Percentiles rank a stretch among this genome's conserved stretches.
Conservation (phyloP, 2,113 vertebrate genomes). For the Benitochromis conjunctus region DNA sequence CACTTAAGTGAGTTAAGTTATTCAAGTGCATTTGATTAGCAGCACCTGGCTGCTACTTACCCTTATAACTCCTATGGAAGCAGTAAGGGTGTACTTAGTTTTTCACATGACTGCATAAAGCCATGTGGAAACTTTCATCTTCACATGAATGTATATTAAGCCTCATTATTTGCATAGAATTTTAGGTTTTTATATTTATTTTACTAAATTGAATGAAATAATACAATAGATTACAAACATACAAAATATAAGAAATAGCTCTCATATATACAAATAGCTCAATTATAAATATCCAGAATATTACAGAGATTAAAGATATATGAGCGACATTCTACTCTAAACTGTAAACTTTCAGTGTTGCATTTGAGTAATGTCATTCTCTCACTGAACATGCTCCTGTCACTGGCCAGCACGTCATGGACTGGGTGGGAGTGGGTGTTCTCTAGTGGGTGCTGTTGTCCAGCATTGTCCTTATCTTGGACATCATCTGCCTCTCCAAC, state of each 20-base stretch:
- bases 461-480: not conserved
- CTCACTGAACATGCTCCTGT: not conserved
- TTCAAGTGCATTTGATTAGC: not conserved
- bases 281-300: not conserved
- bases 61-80: not conserved
- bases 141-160: not conserved
- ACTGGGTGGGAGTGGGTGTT: not conserved
- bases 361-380: not conserved
- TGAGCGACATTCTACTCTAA: not conserved
- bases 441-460: not conserved
- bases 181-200: not conserved
- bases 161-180: not conserved
- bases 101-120: not conserved
- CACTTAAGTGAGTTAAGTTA: not conserved
- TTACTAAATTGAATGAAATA: not conserved
- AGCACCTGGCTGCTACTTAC: not conserved
- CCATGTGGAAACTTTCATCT: not conserved
- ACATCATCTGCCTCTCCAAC: not conserved
- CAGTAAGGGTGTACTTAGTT: not conserved
- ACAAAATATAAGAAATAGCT: not conserved
- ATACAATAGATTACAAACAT: not conserved
- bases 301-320: not conserved
- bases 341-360: not conserved
- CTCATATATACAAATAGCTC: not conserved
- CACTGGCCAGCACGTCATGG: not conserved